Evolutionary conservation across 2,113 vertebrate genomes (phyloP).

Genomic region (Gallinago media): DNA sequence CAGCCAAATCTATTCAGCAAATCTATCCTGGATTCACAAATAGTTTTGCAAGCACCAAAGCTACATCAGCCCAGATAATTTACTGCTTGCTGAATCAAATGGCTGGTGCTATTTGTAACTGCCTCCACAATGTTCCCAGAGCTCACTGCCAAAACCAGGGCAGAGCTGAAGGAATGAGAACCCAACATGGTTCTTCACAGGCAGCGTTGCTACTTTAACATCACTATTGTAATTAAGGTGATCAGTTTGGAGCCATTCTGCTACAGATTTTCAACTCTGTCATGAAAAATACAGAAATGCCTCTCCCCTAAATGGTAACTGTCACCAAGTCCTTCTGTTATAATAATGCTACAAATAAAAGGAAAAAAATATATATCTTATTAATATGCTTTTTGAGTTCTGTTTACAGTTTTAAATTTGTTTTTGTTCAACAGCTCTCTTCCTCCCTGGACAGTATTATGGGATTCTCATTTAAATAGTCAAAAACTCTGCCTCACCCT

Average conservation of each 20-base stretch:
- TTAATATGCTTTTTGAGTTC: neutral
- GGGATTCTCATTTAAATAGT: neutral
- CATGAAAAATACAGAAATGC: neutral
- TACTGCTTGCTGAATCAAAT: constrained; percentile 5
- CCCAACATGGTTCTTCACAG: neutral
- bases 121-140: neutral
- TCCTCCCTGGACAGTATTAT: neutral
- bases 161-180: neutral
- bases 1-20: neutral
- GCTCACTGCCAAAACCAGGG: neutral
- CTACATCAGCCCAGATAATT: neutral
- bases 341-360: neutral
- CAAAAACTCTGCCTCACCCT: neutral
- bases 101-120: neutral
- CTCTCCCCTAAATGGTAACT: neutral
- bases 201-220: neutral
- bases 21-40: constrained; percentile 1
- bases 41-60: neutral
- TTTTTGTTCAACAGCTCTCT: neutral
- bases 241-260: neutral
- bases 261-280: neutral
- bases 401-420: neutral
- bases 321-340: neutral
- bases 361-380: neutral
- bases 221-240: neutral